Conservation (phyloP, 1,140 invertebrate genomes). For the Bombus waltoni region DNA sequence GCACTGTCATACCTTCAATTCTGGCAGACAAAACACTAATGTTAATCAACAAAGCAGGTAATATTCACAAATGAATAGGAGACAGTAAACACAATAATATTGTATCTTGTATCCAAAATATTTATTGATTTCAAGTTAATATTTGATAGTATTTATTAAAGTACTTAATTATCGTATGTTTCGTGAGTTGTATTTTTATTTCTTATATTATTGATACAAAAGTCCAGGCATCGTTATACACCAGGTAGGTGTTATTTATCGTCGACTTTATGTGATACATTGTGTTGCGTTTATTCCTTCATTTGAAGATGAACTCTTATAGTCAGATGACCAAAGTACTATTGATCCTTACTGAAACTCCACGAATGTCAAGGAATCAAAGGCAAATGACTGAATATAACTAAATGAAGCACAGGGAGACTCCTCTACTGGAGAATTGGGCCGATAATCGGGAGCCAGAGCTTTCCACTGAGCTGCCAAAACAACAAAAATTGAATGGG, state of each 20-base stretch:
- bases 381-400: no score
- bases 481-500: no score
- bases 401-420: no score
- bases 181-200: conserved; percentile 39
- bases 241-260: conserved; percentile 76
- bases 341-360: no score
- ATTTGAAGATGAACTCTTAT: no score
- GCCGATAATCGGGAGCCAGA: no score
- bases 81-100: conserved; percentile 13
- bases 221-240: conserved; percentile 36
- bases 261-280: no score
- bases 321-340: no score
- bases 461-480: no score
- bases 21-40: conserved; percentile 82
- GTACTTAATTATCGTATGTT: conserved; percentile 5
- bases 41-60: conserved; percentile 84
- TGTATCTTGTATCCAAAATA: conserved; percentile 1
- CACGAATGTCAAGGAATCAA: no score
- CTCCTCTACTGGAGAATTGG: no score
- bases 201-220: conserved; percentile 49
- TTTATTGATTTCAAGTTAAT: neutral
- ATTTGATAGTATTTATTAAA: neutral
- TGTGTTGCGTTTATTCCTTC: no score
- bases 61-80: conserved; percentile 65
- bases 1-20: conserved; percentile 82